These are phyloP conservation scores for Paramormyrops kingsleyae DNA, from an alignment of 2,113 vertebrate genomes.

Conservation along the genomic window DNA sequence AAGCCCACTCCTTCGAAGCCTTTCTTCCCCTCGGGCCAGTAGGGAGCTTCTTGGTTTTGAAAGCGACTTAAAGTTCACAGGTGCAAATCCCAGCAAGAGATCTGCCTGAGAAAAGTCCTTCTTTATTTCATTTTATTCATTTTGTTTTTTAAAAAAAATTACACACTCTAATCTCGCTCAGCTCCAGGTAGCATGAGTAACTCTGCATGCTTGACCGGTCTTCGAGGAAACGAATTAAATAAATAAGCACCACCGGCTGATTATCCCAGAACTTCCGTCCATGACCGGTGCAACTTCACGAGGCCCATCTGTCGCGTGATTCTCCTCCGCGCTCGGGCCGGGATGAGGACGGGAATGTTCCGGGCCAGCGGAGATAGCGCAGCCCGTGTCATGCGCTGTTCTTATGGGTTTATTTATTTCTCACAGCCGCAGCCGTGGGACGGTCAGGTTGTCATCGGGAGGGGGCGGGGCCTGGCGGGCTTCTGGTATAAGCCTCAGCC, in stretches of 20 bases:
- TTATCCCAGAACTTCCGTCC: not conserved
- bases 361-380: not conserved
- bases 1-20: not conserved
- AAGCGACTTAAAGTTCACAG: not conserved
- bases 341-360: not conserved
- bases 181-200: not conserved
- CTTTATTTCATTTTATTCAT: not conserved
- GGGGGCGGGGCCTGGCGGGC: not conserved
- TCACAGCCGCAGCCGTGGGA: not conserved
- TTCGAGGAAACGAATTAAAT: not conserved
- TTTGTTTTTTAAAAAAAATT: not conserved
- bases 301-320: not conserved
- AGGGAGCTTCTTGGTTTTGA: not conserved
- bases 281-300: not conserved
- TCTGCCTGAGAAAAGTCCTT: not conserved
- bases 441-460: not conserved
- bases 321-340: not conserved
- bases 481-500: not conserved
- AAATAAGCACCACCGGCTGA: not conserved
- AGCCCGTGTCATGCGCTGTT: not conserved
- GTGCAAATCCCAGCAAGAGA: not conserved
- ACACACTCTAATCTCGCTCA: not conserved
- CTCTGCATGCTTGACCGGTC: not conserved
- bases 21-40: not conserved
- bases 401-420: not conserved